A percentile compares a stretch with the other conserved stretches of the same genome.
Conservation (phyloP, 2,888 invertebrate genomes). For the Drosophila leonis region DNA sequence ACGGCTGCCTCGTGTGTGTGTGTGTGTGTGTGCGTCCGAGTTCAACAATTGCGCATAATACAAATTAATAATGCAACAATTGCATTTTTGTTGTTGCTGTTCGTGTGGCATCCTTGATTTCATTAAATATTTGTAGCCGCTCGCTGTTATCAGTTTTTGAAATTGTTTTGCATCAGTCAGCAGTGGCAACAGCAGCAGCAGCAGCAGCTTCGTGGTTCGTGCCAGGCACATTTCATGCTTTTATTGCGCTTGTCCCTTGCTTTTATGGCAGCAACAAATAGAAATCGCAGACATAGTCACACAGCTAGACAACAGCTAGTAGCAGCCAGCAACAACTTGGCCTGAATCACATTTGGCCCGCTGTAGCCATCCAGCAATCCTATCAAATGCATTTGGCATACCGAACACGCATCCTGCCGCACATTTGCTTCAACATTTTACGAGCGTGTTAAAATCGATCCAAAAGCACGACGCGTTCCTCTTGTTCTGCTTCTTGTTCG, state of each 20-base stretch:
- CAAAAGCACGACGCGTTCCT: conserved; percentile 19
- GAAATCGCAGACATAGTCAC: conserved; percentile 32
- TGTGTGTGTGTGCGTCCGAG: conserved; percentile 26
- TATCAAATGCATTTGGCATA: conserved; percentile 65
- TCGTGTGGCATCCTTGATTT: conserved; percentile 62
- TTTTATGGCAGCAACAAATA: conserved; percentile 52
- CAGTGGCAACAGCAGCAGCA: conserved; percentile 10
- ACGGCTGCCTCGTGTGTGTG: conserved; percentile 8
- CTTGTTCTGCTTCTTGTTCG: conserved; percentile 11
- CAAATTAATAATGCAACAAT: conserved; percentile 82
- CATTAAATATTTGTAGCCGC: conserved; percentile 77
- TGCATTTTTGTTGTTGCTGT: conserved; percentile 65
- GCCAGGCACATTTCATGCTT: conserved; percentile 55
- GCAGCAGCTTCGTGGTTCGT: conserved; percentile 2
- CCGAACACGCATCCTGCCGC: conserved; percentile 48
- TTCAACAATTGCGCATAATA: conserved; percentile 77
- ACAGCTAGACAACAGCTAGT: conserved; percentile 26
- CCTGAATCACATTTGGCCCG: conserved; percentile 26
- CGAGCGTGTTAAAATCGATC: conserved; percentile 54
- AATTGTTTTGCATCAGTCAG: conserved; percentile 59
- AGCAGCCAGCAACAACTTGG: conserved; percentile 16
- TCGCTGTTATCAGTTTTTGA: conserved; percentile 54
- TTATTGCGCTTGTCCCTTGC: conserved; percentile 56
- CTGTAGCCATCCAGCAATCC: not conserved
- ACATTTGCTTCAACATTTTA: conserved; percentile 63